Evolutionary conservation across 1,140 invertebrate genomes (phyloP).

Genomic region (Caerostris darwini): DNA sequence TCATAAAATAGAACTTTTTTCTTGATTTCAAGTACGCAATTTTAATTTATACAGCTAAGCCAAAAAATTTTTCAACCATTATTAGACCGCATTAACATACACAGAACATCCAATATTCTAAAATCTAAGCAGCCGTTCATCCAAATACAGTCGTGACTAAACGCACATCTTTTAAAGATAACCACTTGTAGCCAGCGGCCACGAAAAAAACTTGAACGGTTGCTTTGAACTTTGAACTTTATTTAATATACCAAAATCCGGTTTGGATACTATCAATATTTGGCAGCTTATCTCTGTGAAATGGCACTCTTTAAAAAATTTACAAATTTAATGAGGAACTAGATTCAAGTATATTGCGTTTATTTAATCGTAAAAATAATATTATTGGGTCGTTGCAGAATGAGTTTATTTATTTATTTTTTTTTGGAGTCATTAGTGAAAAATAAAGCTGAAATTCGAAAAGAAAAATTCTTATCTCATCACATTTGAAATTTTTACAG

Average conservation of each 20-base stretch:
- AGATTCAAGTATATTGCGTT: not conserved
- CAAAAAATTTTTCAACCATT: too few relatives aligned
- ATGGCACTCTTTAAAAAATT: not conserved
- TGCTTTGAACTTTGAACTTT: conserved; percentile 36
- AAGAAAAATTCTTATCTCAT: not conserved
- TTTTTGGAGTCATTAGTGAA: not conserved
- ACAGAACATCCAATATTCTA: too few relatives aligned
- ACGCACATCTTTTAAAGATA: not conserved
- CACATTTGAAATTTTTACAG: too few relatives aligned
- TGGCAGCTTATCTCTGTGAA: not conserved
- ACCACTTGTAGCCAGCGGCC: not conserved
- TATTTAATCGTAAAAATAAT: not conserved
- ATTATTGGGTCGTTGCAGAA: not conserved
- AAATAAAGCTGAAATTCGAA: not conserved
- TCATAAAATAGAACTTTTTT: too few relatives aligned
- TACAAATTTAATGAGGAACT: not conserved
- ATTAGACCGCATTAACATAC: too few relatives aligned
- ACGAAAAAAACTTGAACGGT: conserved; percentile 1
- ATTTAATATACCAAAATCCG: not conserved
- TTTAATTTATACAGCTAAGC: too few relatives aligned
- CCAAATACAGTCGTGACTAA: not conserved
- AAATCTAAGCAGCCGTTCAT: not conserved
- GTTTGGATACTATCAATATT: not conserved
- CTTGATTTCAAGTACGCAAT: too few relatives aligned
- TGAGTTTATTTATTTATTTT: not conserved